Percentiles rank a stretch among this genome's conserved stretches.
Conservation (phyloP, 2,113 vertebrate genomes). For the Patagioenas fasciata region DNA sequence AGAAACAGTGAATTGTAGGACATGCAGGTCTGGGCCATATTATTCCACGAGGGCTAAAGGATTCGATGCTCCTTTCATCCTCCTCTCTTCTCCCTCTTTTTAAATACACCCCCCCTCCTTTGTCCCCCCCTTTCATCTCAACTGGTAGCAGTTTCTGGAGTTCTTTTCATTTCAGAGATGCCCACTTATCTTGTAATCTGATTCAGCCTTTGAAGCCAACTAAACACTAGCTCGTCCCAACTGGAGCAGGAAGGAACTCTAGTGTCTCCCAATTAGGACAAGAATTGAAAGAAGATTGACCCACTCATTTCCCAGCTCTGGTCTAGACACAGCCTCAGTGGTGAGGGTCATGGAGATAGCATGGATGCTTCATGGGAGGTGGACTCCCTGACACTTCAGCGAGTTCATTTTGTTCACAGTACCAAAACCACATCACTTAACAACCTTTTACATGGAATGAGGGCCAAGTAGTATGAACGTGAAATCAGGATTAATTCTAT, state of each 20-base stretch:
- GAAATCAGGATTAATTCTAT: background rate
- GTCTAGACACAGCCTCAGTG: background rate
- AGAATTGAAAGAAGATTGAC: background rate
- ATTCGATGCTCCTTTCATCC: background rate
- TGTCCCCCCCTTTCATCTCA: background rate
- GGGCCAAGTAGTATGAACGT: background rate
- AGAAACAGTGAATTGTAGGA: background rate
- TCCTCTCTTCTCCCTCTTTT: background rate
- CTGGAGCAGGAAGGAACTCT: background rate
- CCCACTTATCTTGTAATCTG: constrained; percentile 64
- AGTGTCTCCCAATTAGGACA: background rate
- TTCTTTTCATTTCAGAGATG: constrained; percentile 38
- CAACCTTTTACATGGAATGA: background rate
- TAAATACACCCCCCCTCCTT: background rate
- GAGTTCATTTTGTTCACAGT: background rate
- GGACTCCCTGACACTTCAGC: background rate
- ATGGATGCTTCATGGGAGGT: background rate
- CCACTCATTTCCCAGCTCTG: background rate
- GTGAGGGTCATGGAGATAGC: background rate
- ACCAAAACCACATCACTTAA: background rate
- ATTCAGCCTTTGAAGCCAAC: constrained; percentile 46
- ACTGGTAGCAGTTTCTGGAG: constrained; percentile 26
- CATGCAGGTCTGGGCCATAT: background rate
- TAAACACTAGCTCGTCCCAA: background rate
- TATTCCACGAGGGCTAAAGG: background rate